phyloP scores from a whole-genome alignment of 2,797 vertebrate species.

The Helostoma temminkii region DNA sequence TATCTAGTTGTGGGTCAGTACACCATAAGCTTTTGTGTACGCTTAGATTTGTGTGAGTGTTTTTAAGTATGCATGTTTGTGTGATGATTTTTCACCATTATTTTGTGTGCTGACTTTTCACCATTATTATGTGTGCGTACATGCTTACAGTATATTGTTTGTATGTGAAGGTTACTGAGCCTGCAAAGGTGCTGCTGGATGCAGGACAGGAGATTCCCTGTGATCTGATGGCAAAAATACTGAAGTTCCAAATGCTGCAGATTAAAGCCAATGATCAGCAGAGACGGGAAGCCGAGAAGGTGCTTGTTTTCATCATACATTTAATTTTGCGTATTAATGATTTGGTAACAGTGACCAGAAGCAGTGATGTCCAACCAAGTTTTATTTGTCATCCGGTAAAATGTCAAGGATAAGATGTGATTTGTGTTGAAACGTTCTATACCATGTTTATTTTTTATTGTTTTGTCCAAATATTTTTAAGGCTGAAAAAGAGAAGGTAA shows the following conservation, averaged over 20 bases:
- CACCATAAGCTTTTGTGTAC: background rate
- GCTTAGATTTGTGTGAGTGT: background rate
- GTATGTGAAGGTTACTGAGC: conserved; percentile 82
- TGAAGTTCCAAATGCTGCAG: conserved; percentile 92
- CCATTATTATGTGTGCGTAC: background rate
- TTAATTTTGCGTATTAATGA: background rate
- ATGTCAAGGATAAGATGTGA: background rate
- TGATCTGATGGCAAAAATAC: conserved; percentile 89
- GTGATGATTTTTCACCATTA: background rate
- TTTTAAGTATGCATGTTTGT: background rate
- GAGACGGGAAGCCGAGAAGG: conserved; percentile 81
- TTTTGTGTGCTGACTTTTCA: too few species aligned
- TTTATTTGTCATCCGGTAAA: background rate
- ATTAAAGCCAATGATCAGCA: conserved; percentile 86
- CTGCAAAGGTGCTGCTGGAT: conserved; percentile 86
- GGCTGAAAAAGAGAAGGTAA: conserved; percentile 72
- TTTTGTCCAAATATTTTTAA: conserved; percentile 55
- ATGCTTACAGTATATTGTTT: background rate
- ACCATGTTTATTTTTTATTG: background rate
- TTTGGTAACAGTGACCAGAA: background rate
- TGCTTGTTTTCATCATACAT: conserved; percentile 63
- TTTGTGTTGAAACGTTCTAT: background rate
- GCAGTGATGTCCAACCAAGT: background rate
- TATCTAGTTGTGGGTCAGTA: background rate
- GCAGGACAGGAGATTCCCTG: conserved; percentile 85